phyloP scores from a whole-genome alignment of 2,888 invertebrate genomes.

The Leptinotarsa rubiginosa region DNA sequence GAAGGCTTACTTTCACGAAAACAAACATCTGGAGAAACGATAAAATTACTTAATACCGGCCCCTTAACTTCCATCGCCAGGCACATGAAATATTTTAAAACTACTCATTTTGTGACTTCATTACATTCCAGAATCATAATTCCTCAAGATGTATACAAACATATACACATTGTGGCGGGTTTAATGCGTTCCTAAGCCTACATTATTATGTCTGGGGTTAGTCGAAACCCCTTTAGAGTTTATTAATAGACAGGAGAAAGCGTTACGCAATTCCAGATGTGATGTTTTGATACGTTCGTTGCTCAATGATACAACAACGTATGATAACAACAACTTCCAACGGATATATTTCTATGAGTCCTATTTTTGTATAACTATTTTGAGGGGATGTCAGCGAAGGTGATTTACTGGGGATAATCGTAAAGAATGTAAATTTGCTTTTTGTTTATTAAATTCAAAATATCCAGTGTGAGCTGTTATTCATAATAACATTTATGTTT shows the following conservation, averaged over 20 bases:
- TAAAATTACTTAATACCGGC: not conserved
- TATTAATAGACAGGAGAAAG: constrained; percentile 13
- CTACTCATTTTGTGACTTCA: not conserved
- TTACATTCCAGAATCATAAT: not conserved
- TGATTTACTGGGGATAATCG: no score
- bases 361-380: no score
- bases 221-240: not conserved
- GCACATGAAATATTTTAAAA: not conserved
- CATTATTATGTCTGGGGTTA: constrained; percentile 12
- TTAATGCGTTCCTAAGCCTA: not conserved
- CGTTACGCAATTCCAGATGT: not conserved
- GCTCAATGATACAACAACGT: not conserved
- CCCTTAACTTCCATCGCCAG: not conserved
- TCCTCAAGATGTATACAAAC: not conserved
- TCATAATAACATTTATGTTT: no score
- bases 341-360: not conserved
- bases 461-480: no score
- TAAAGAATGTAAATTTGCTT: no score
- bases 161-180: not conserved
- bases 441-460: no score
- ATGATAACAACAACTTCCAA: not conserved
- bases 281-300: not conserved
- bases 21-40: not conserved
- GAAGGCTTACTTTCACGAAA: not conserved
- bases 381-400: no score